Evolutionary conservation across 2,797 vertebrate genomes (phyloP).

Genomic region (Otolemur crassicaudatus): DNA sequence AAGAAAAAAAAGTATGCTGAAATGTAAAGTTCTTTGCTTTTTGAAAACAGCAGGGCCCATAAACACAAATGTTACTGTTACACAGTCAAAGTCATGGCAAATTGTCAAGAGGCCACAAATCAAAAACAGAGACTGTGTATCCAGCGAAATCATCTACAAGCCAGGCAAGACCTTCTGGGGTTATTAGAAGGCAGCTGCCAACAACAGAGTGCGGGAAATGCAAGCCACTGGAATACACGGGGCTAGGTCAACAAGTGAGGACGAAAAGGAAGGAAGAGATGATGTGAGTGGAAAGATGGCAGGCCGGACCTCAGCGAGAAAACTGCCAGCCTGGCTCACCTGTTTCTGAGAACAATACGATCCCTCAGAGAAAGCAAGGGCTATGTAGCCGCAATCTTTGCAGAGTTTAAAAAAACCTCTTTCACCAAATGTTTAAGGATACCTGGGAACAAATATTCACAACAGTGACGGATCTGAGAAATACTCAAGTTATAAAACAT

Average conservation of each 20-base stretch:
- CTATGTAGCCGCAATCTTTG: background rate
- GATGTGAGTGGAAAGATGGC: background rate
- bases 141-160: background rate
- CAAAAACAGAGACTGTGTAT: conserved; percentile 6
- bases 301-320: background rate
- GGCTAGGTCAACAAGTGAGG: background rate
- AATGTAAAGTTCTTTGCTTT: conserved; percentile 17
- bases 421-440: background rate
- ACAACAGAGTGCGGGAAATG: background rate
- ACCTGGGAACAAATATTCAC: background rate
- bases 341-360: background rate
- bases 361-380: background rate
- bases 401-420: background rate
- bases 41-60: conserved; percentile 10
- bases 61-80: conserved; percentile 54
- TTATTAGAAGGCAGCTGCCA: background rate
- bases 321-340: background rate
- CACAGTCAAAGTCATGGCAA: conserved; percentile 27
- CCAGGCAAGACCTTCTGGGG: background rate
- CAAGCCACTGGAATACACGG: background rate
- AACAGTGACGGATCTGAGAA: background rate
- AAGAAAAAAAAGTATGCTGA: background rate
- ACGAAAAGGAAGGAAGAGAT: accelerated
- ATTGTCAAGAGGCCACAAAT: conserved; percentile 53
- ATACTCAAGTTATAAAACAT: background rate